These are phyloP conservation scores for Bagarius yarrelli DNA, from an alignment of 2,113 vertebrate species.

Conservation along the genomic window DNA sequence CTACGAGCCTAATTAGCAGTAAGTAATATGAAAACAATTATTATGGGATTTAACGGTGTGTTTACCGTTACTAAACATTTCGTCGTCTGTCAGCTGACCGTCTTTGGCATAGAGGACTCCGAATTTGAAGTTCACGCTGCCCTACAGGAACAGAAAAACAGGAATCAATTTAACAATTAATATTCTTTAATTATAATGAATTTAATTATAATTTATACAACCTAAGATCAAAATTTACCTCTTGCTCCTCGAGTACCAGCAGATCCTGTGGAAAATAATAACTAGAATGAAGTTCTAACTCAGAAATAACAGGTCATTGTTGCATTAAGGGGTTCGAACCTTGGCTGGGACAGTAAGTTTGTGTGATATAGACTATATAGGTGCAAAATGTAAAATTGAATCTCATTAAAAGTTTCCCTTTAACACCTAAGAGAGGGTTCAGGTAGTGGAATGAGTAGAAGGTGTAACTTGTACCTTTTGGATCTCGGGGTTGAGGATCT, in stretches of 20 bases:
- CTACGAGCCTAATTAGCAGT: not conserved
- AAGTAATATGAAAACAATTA: not conserved
- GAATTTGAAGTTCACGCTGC: conserved; percentile 99
- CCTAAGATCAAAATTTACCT: conserved; percentile 69
- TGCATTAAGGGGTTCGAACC: too few species aligned
- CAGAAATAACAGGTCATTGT: too few species aligned
- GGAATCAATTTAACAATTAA: conserved; percentile 11
- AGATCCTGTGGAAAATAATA: conserved; percentile 81
- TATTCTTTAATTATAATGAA: too few species aligned
- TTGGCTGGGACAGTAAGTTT: too few species aligned
- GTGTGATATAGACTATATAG: too few species aligned
- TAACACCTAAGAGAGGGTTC: not conserved
- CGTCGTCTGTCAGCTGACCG: conserved; percentile 96
- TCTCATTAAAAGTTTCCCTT: not conserved
- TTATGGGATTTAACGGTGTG: not conserved
- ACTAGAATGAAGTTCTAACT: too few species aligned
- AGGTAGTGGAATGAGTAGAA: not conserved
- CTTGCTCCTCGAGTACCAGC: conserved; percentile 96
- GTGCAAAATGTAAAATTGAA: too few species aligned
- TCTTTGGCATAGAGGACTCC: conserved; percentile 96
- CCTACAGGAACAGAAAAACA: conserved; percentile 69
- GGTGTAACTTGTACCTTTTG: conserved; percentile 83
- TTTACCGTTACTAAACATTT: conserved; percentile 99
- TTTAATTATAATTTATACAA: too few species aligned
- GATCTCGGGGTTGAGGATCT: conserved; percentile 95